Base-by-base conservation (phyloP, 2,888 invertebrate species). In the Cephus nigrinus region DNA sequence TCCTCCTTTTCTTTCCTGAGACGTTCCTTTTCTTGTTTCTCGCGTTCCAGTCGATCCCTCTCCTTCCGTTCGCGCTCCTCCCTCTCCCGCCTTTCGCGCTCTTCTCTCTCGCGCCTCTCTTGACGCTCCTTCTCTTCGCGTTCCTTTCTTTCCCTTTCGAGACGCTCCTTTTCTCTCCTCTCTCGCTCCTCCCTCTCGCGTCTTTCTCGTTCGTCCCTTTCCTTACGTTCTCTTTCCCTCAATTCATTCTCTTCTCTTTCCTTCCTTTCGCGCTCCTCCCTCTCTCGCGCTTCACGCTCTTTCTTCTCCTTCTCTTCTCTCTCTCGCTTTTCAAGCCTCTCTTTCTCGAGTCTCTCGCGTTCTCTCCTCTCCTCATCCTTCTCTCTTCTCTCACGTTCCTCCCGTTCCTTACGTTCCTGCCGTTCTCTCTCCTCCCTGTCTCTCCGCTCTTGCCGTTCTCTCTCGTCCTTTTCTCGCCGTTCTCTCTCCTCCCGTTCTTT, bases 1-100 rank as follows among this genome's bases (percentile, higher is more conserved):
- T 89, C 90, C 55, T 91, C 90, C 12, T 89, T 86, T 80, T 91
- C 88, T 85, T 93, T 93, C 74, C 83, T 79, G 82, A 78, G 81
- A 77, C 84, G 87, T 81, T 36, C 80, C 80, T 88, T 90, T 89
- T 86, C 90, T 84, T 88, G 91, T 83, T 89, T 85, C 85, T 89
- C 87, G 79, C 85, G 85, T 78, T 88, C 87, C 40, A 86, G 79
- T n/a, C 89, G 83, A 79, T 86, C 87, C 77, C 87, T 89, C 79
- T 90, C 89, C 69, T 85, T 86, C 35, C 89, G 85, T 81, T 91
- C 89, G 78, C 89, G 87, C 81, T 91, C 85, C 78, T 88, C 88
- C 75, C 89, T 88, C 79, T 91, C 88, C 75, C 89, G 89, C 34
- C 87, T 87, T 80, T 88, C 82, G 68, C 87, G 81, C 80, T 88